Evolutionary conservation across 2,888 invertebrate species (phyloP).

Genomic region (Diaprepes abbreviatus): DNA sequence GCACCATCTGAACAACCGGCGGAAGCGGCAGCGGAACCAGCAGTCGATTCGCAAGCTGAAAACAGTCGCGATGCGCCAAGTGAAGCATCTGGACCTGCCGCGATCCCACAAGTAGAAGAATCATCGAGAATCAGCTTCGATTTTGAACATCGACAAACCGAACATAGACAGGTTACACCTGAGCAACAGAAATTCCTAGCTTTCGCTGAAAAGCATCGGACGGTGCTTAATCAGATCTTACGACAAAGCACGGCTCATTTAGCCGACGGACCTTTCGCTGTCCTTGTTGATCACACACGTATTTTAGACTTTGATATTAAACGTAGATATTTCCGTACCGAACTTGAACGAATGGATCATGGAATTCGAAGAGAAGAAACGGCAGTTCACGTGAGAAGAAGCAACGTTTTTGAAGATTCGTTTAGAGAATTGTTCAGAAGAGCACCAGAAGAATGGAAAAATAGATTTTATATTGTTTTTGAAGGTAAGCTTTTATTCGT

Average conservation of each 20-base stretch:
- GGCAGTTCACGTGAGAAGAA: conserved; percentile 87
- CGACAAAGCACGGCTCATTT: conserved; percentile 84
- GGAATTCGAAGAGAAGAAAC: conserved; percentile 85
- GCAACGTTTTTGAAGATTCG: conserved; percentile 90
- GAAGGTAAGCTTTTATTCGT: no score
- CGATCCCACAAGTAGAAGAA: conserved; percentile 13
- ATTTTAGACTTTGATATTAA: conserved; percentile 93
- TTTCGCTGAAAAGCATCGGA: conserved; percentile 90
- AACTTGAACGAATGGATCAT: conserved; percentile 86
- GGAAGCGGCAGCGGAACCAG: background rate
- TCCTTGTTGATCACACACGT: conserved; percentile 88
- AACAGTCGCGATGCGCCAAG: conserved; percentile 9
- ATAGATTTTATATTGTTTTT: conserved; percentile 91
- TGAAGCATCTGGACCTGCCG: conserved; percentile 33
- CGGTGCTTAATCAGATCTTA: conserved; percentile 90
- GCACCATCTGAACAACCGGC: background rate
- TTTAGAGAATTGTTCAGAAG: conserved; percentile 88
- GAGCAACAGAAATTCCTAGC: conserved; percentile 82
- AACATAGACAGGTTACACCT: conserved; percentile 56
- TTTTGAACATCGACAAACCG: conserved; percentile 45
- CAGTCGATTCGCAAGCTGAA: conserved; percentile 1
- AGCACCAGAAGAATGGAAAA: conserved; percentile 90
- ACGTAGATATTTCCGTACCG: conserved; percentile 87
- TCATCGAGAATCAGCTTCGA: conserved; percentile 39
- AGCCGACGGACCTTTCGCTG: conserved; percentile 89